Evolutionary conservation across 2,888 invertebrate genomes (phyloP), one percentile per base, ranked within the genome.

Genomic region (Gibbula magus): DNA sequence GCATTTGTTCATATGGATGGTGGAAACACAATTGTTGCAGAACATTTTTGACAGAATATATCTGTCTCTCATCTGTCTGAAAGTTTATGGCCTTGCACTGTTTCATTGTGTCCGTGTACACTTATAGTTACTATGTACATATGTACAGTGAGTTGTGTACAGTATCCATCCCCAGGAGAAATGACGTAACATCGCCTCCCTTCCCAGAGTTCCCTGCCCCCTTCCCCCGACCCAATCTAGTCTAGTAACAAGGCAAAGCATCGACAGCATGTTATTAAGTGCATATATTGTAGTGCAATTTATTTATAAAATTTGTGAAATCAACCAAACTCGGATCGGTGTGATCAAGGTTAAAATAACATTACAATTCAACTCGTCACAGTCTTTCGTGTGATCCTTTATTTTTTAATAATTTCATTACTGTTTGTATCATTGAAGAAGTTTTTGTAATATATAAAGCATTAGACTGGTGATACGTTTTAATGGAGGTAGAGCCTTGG

Each of bases 221-320:
- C 1, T 18, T 25, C 61, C 61, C 16, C 61, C 3, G 25, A n/a
- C n/a, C n/a, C n/a, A n/a, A 25, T 61, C 61, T 61, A 61, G 61
- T 61, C 61, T 61, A 16, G 61, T 8, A 8, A 61, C 29, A 29
- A 29, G 22, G 61, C 61, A 29, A 25, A 13, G 22, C 29, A 29
- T 61, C 18, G 61, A 29, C 29, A 25, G 61, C 25, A 29, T 61
- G 61, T 56, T 56, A 56, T 25, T 22, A 56, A 25, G 56, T 61
- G 61, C 61, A 61, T 61, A 61, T 61, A 61, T 61, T 61, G 61
- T 61, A 61, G 61, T 61, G 61, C 61, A 61, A 61, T 61, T 61
- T 61, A 61, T 61, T 61, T 61, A 61, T 61, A n/a, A 61, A 61
- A 29, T 61, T 61, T 61, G 61, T 25, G 61, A 13, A 61, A 61